Evolutionary conservation across 2,797 vertebrate species (phyloP), one percentile per base, ranked within the genome.

Genomic region (Decapterus maruadsi): DNA sequence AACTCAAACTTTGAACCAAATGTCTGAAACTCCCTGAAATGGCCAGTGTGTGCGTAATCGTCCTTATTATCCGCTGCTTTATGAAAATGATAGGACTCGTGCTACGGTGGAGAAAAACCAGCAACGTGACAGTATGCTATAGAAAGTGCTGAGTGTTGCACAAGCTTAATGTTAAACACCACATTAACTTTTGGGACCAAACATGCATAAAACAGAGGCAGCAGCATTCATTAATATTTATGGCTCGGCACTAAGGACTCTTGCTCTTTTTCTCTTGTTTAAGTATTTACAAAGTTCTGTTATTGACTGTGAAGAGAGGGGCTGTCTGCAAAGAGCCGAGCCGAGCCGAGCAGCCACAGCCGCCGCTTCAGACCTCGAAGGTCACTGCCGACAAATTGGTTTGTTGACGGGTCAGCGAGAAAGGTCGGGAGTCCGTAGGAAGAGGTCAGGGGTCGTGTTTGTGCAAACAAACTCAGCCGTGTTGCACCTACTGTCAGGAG

Each of bases 301-400:
- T 81, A 86, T 85, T 68, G 82, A 87, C 80, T 48, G 68, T 6
- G 76, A 87, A 71, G 22, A 36, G 48, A 70, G 26, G 26, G 10
- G 50, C 62, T 1, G 4, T 68, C 74, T 72, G 61, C 45, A 42
- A 45, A 77, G 26, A 26, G 26, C 26, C 26, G 75, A 45, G 26
- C 26, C 26, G 75, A 45, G 68, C 3, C 0, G 57, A 61, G 57
- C 56, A 34, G 77, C 72, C 68, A 22, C 0, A 22, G 53, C 19
- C 20, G 57, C 74, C n/a, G 70, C 0, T 45, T 55, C 48, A 26
- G 75, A 65, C 73, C 73, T 36, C 43, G 53, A 82, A 78, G 92
- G 89, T 87, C 89, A 72, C 31, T 68, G 78, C 60, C 77, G 89
- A 93, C 91, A 90, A 93, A 94, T 93, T 78, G 77, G 89, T 83